Evolutionary conservation across 2,113 vertebrate genomes (phyloP), one percentile per base, ranked within the genome.

Genomic region (Rhagologus leucostigma): DNA sequence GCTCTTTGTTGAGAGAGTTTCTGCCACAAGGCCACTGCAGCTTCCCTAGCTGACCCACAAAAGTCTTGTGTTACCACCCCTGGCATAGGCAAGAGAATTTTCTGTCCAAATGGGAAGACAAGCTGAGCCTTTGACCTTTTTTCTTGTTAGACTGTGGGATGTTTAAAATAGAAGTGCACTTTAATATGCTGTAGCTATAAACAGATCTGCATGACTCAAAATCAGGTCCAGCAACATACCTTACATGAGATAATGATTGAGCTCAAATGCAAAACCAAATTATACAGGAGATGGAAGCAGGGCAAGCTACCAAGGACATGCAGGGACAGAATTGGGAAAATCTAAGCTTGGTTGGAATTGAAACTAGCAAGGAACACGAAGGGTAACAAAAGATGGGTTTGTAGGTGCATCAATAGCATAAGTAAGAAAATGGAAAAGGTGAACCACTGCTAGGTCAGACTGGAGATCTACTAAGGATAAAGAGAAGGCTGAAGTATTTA

Each of bases 131-230:
- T 63, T 90, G 87, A 90, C 87, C 87, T 84, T 90, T 90, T 84
- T 90, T 70, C 87, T 70, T 37, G 35, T 70, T 70, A 70, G 79
- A 70, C 71, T 63, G 63, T 33, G 22, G 22, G 79, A 69, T 77
- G 71, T 84, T 77, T 84, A 84, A 90, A 77, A 90, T 90, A 90
- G 87, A 90, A 63, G 32, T 37, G 56, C 64, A 77, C 87, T 90
- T 84, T 77, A 84, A 77, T 70, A 49, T 90, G 70, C 49, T 70
- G 56, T 37, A 70, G 79, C 87, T 84, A 77, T 90, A 90, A 90
- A 90, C 56, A 84, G 87, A 90, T 49, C 35, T 90, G 71, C 46
- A 62, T 70, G 63, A 90, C 56, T 84, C 63, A 84, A 84, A 90
- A 84, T 77, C 79, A 90, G 63, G 79, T 63, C 71, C 79, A 84